phyloP scores from a whole-genome alignment of 2,113 vertebrate species.

The Ivindomyrus marchei region DNA sequence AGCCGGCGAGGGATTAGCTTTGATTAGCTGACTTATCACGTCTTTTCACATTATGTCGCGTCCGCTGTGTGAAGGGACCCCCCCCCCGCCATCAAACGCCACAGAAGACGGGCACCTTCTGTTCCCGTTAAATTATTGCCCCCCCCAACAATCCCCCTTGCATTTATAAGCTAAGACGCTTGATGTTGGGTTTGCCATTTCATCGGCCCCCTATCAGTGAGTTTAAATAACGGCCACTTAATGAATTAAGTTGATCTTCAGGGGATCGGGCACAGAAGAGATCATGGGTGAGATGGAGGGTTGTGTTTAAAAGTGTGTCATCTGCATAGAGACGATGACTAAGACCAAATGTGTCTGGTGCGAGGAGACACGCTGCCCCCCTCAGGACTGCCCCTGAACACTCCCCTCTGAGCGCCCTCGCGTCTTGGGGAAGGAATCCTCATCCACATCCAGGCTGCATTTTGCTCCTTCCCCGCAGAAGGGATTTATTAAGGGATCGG shows the following conservation, averaged over 20 bases:
- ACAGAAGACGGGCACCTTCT: conserved; percentile 19
- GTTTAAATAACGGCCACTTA: background rate
- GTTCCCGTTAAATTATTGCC: background rate
- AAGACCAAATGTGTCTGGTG: background rate
- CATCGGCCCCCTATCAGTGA: background rate
- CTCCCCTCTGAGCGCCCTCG: background rate
- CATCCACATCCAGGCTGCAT: background rate
- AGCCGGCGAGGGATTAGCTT: conserved; percentile 55
- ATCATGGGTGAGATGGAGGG: background rate
- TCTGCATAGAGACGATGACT: background rate
- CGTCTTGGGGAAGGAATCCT: background rate
- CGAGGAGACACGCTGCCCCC: background rate
- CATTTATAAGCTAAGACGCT: conserved; percentile 35
- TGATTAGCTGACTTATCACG: conserved; percentile 50
- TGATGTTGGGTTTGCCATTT: conserved; percentile 27
- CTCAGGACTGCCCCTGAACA: background rate
- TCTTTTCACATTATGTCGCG: conserved; percentile 51
- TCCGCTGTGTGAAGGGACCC: conserved; percentile 31
- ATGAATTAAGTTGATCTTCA: background rate
- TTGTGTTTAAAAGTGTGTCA: background rate
- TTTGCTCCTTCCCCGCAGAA: background rate
- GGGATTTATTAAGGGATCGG: background rate
- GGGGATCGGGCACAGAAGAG: background rate
- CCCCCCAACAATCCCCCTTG: background rate
- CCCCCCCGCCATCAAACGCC: conserved; percentile 50